These are phyloP conservation scores for Pelusios castaneus DNA, from an alignment of 2,113 vertebrate species.

Conservation along the genomic window DNA sequence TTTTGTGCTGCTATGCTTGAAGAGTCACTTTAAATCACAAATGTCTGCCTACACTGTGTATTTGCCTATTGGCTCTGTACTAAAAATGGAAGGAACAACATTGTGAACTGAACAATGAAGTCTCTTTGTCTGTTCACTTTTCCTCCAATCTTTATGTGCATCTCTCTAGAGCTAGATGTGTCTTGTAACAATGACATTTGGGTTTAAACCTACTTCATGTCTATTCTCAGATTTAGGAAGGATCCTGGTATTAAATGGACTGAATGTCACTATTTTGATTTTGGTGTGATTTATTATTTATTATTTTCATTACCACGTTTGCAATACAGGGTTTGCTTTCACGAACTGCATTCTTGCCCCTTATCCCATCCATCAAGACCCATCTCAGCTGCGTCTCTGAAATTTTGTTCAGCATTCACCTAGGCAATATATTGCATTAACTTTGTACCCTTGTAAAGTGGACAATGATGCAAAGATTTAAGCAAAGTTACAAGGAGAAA, in stretches of 20 bases:
- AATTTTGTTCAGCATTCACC: slow-evolving; percentile 9
- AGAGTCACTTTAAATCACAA: background rate
- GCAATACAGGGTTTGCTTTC: background rate
- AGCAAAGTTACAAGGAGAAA: slow-evolving; percentile 47
- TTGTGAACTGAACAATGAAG: background rate
- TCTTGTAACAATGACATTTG: background rate
- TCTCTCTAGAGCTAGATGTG: background rate
- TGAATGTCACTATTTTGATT: background rate
- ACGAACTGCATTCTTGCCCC: background rate
- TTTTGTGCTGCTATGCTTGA: background rate
- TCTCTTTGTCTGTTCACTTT: background rate
- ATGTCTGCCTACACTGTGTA: background rate
- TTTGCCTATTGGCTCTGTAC: background rate
- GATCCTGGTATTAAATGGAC: no score
- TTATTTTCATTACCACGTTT: background rate
- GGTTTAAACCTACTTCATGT: background rate
- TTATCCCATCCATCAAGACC: background rate
- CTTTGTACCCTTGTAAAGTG: background rate
- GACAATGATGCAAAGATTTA: slow-evolving; percentile 31
- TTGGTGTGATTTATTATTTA: background rate
- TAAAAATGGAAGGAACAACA: background rate
- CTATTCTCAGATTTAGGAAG: background rate
- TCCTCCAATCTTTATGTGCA: background rate
- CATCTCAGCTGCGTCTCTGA: background rate
- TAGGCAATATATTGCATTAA: background rate